Evolutionary conservation across 2,888 invertebrate species (phyloP).

Genomic region (Melieria picta): DNA sequence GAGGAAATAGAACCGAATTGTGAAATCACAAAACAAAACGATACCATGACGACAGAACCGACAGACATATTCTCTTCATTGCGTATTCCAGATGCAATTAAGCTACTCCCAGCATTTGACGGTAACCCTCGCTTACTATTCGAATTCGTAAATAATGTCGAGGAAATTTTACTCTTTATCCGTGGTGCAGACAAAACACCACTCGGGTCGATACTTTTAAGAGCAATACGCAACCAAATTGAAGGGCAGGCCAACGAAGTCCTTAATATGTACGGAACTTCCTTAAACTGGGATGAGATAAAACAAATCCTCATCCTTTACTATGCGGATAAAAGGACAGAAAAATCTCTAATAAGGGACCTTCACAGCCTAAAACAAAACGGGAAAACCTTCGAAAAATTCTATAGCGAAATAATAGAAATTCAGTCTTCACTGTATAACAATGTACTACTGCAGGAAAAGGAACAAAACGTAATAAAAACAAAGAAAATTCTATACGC

Average conservation of each 20-base stretch:
- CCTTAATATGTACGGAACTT: constrained; percentile 11
- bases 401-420: constrained; percentile 1
- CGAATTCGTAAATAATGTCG: constrained; percentile 23
- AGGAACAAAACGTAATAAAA: not conserved
- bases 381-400: not conserved
- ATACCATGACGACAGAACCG: no score
- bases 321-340: constrained; percentile 41
- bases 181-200: constrained; percentile 30
- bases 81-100: not conserved
- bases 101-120: not conserved
- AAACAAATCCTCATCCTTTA: constrained; percentile 40
- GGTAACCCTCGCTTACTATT: not conserved
- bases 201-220: constrained; percentile 32
- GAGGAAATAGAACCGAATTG: no score
- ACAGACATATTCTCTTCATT: not conserved
- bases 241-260: constrained; percentile 42
- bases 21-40: no score
- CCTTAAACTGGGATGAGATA: constrained; percentile 39
- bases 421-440: not conserved
- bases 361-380: constrained; percentile 37
- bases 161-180: constrained; percentile 37
- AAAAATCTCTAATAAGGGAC: constrained; percentile 41
- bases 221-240: constrained; percentile 42
- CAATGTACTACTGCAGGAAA: not conserved
- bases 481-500: not conserved